Evolutionary conservation across 2,113 vertebrate species (phyloP).

Genomic region (Charadrius vociferus): DNA sequence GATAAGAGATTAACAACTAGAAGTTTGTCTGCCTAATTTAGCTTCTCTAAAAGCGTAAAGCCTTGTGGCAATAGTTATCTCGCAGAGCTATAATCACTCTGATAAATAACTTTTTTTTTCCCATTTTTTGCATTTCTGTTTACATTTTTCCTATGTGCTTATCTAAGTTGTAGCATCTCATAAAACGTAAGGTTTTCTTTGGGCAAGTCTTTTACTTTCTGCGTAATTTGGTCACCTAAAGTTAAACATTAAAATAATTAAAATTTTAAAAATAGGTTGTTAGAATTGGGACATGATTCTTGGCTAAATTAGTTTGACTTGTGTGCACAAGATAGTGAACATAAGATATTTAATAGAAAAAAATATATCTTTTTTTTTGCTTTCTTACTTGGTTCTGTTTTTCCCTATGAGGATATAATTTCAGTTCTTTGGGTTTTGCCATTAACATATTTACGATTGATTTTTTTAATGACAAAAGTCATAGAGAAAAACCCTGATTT

Average conservation of each 20-base stretch:
- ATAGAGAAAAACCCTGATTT: neutral
- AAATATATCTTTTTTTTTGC: neutral
- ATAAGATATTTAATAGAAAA: neutral
- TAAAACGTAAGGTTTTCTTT: neutral
- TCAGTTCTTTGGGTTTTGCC: neutral
- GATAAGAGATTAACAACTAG: neutral
- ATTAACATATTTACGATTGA: neutral
- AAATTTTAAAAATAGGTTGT: neutral
- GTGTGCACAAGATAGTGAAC: neutral
- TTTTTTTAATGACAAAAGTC: conserved; percentile 10
- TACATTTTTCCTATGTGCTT: neutral
- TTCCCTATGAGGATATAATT: neutral
- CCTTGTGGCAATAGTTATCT: neutral
- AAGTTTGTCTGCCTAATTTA: neutral
- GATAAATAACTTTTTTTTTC: neutral
- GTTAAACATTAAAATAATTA: neutral
- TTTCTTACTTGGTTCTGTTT: neutral
- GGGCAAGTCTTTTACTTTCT: neutral
- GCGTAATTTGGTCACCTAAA: neutral
- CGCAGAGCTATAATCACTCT: neutral
- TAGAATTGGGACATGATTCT: neutral
- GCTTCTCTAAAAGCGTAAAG: neutral
- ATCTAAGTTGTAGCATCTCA: neutral
- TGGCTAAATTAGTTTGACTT: neutral
- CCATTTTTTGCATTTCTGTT: neutral